Evolutionary conservation across 2,113 vertebrate genomes (phyloP), one percentile per base, ranked within the genome.

Genomic region (Riparia riparia): DNA sequence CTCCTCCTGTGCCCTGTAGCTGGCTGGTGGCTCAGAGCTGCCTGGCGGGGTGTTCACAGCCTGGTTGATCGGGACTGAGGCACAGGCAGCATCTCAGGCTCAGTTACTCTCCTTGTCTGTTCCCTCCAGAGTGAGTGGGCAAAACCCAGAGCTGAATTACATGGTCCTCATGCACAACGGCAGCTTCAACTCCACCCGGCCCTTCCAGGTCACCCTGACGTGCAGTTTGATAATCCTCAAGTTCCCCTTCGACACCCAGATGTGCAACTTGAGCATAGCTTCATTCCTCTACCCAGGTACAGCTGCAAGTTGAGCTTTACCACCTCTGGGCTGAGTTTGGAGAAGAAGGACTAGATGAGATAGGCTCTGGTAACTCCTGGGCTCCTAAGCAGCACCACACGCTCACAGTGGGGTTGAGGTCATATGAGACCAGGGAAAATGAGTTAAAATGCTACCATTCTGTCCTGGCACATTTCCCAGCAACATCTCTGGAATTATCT

Each of bases 221-320:
- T 98, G 97, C 82, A 70, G 89, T 26, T n/a, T 98, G 85, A 58
- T 50, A 18, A 96, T 97, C 89, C 20, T 96, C 89, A 97, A 82
- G 64, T 97, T 98, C 61, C 97, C 97, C 25, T 98, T 98, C 7
- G 97, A 98, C 85, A 91, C 72, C 41, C 97, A 97, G 96, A 92
- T 0, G 0, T 97, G 97, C 90, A 95, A 95, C 57, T 9, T 97
- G 39, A 96, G 47, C 18, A 0, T 97, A 20, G 63, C 71, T 42
- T 96, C 94, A 0, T 90, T 66, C 4, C 86, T 94, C 45, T 69
- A 96, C 83, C 22, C 82, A 84, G 97, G 96, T 97, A 95, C 39
- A 29, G 80, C 41, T 9, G 29, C 70, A 47, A 50, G 34, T 24
- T 39, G 61, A 17, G 56, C 10, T 78, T 69, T 57, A 14, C 44